A percentile compares a stretch with the other conserved stretches of the same genome.
Evolutionary conservation across 2,888 invertebrate species (phyloP).

Genomic region (Phytoseiulus persimilis): DNA sequence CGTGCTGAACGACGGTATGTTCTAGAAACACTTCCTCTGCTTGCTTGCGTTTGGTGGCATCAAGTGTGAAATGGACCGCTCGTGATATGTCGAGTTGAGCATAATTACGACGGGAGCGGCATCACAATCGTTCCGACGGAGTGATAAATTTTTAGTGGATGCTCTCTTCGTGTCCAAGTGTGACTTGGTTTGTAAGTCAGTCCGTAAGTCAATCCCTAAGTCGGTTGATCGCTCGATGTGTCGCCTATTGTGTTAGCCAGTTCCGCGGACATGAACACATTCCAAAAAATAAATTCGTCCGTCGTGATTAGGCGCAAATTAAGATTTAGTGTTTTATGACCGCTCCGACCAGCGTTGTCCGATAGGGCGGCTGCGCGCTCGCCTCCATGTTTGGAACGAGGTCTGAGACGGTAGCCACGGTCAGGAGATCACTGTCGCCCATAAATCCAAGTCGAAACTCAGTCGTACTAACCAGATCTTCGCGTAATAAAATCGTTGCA

Average conservation of each 20-base stretch:
- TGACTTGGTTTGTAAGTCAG: neutral
- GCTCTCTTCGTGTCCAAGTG: neutral
- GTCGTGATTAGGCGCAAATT: neutral
- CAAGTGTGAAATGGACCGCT: neutral
- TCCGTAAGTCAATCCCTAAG: constrained; percentile 5
- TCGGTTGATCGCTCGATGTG: neutral
- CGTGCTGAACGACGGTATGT: neutral
- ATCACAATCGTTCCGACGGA: neutral
- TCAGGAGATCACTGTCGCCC: neutral
- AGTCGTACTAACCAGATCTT: neutral
- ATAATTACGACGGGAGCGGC: neutral
- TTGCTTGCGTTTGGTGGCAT: neutral
- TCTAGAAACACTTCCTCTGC: neutral
- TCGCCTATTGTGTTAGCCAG: neutral
- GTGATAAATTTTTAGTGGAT: neutral
- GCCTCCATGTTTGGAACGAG: neutral
- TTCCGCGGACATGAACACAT: neutral
- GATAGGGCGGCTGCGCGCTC: neutral
- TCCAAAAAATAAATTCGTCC: neutral
- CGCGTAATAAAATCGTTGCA: neutral
- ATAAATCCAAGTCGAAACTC: neutral
- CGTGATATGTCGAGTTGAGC: neutral
- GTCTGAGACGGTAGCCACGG: neutral
- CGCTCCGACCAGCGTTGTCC: neutral
- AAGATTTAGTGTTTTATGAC: constrained; percentile 5